Conservation (phyloP, 2,888 invertebrate genomes). For the Rhagophthalmus giganteus region DNA sequence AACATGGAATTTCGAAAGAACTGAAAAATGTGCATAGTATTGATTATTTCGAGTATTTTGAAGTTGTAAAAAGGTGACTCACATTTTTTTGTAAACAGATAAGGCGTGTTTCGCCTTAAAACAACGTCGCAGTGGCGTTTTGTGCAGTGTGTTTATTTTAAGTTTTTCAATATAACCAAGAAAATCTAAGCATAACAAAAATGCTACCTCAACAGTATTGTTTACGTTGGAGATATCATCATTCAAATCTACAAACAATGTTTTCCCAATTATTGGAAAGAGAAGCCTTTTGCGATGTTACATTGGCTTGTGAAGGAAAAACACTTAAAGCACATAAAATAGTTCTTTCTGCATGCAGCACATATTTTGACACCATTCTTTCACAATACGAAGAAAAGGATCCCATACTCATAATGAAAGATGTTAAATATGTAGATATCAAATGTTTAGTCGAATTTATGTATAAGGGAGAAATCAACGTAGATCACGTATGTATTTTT, state of each 20-base stretch:
- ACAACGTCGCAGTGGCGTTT: conserved; percentile 21
- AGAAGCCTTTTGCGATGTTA: conserved; percentile 89
- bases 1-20: conserved; percentile 44
- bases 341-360: conserved; percentile 89
- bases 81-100: conserved; percentile 39
- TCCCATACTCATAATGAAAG: conserved; percentile 84
- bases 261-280: conserved; percentile 84
- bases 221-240: conserved; percentile 90
- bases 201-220: conserved; percentile 91
- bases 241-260: conserved; percentile 86
- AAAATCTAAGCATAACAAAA: conserved; percentile 42
- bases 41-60: conserved; percentile 53
- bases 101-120: conserved; percentile 30
- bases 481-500: conserved; percentile 78
- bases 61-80: conserved; percentile 49
- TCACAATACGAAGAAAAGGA: conserved; percentile 80
- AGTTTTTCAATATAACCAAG: conserved; percentile 19
- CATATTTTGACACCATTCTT: conserved; percentile 85
- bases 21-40: conserved; percentile 44
- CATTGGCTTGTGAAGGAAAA: conserved; percentile 83
- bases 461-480: conserved; percentile 95
- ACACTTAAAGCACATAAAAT: conserved; percentile 80
- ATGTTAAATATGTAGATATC: conserved; percentile 87
- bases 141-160: conserved; percentile 24
- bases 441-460: conserved; percentile 90